Base-by-base conservation (phyloP, 2,113 vertebrate species). In the Gasterosteus nipponicus region DNA sequence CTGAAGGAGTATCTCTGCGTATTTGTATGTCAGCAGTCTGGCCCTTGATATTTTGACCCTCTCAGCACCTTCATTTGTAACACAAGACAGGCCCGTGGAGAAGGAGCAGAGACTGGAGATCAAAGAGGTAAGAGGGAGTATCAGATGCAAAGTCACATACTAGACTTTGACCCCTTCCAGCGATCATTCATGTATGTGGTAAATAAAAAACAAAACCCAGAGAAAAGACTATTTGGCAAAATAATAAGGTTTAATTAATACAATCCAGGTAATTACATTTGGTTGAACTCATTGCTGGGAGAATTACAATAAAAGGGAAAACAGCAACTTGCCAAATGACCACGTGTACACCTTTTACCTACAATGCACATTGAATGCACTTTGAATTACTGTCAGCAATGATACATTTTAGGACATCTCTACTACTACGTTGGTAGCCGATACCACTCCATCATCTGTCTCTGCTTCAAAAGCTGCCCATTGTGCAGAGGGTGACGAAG, bases 31-130 rank as follows among this genome's bases (percentile, higher is more conserved):
- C 84, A 88, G 65, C 68, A 73, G 71, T 74, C 26, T 78, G 82
- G 69, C 74, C 63, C 62, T 78, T 5, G 73, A 87, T 87, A 76
- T 65, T 75, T 63, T 85, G 59, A 87, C 81, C 84, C 76, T 78
- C 82, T 87, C 86, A 82, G 76, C 80, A 62, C 78, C 81, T 77
- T 84, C 84, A 87, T 86, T 86, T 85, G 76, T 87, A 84, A 87
- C 78, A 79, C 35, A 69, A 85, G 83, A 87, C 75, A 80, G 16
- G 44, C 60, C 64, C 46, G 58, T 46, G 19, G 69, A 73, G 70
- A 84, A 73, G 49, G 12, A 68, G 1, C 54, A 44, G 39, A 70
- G 58, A 73, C 29, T n/a, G 42, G 44, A 80, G 75, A 83, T 88
- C 78, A 88, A 79, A 83, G 87, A 72, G 62, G 31, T 16, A 49